These are phyloP conservation scores for Procambarus clarkii DNA, from an alignment of 1,140 invertebrate species.

Conservation along the genomic window DNA sequence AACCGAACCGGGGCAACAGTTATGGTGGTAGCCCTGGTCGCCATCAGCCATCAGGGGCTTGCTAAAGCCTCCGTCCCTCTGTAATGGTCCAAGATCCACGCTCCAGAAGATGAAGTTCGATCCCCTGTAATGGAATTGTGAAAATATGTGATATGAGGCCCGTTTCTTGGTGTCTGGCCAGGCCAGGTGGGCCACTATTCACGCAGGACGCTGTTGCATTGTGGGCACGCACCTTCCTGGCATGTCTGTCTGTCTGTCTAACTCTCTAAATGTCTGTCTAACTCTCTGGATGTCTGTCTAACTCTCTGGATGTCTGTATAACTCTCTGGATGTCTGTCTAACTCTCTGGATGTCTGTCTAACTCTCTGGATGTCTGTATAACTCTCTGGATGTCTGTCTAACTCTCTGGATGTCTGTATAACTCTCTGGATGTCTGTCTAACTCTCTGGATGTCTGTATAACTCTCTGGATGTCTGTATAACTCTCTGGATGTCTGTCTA, in stretches of 20 bases:
- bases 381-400: no score
- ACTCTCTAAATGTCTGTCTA: no score
- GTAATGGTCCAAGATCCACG: constrained; percentile 27
- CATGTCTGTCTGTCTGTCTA: neutral
- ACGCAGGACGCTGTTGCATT: neutral
- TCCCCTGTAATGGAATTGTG: constrained; percentile 68
- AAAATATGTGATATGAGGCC: constrained; percentile 65
- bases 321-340: no score
- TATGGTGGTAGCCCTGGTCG: constrained; percentile 33
- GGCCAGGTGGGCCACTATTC: neutral
- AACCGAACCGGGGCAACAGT: constrained; percentile 23
- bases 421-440: no score
- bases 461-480: no score
- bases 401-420: no score
- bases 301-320: no score
- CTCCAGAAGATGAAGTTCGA: constrained; percentile 64
- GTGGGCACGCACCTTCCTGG: neutral
- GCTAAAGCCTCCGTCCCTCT: constrained; percentile 22
- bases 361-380: no score
- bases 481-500: no score
- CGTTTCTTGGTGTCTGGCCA: constrained; percentile 15
- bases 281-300: no score
- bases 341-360: no score
- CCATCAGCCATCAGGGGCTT: constrained; percentile 9
- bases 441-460: no score